phyloP scores from a whole-genome alignment of 2,113 vertebrate genomes.

The Clarias gariepinus region DNA sequence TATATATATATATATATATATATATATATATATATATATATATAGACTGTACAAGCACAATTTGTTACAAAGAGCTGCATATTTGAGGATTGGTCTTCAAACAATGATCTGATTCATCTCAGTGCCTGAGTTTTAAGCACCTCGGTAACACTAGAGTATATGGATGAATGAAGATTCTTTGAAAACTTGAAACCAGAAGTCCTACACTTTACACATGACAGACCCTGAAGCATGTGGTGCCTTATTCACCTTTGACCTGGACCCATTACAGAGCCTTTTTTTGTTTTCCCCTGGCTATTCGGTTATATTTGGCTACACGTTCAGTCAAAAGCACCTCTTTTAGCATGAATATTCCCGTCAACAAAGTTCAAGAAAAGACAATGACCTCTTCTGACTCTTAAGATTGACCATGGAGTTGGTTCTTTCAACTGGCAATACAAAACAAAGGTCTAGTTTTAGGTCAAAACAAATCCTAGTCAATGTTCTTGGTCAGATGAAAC shows the following conservation, averaged over 20 bases:
- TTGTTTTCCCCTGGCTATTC: conserved; percentile 28
- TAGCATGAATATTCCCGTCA: conserved; percentile 27
- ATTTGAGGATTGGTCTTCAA: background rate
- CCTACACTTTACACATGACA: conserved; percentile 41
- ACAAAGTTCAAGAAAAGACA: conserved; percentile 25
- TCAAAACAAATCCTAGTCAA: too few relatives aligned
- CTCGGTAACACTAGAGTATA: conserved; percentile 34
- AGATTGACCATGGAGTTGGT: conserved; percentile 9
- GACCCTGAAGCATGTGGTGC: conserved; percentile 41
- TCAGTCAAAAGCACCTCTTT: conserved; percentile 22
- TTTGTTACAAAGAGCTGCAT: background rate
- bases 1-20: too few relatives aligned
- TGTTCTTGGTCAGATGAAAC: too few relatives aligned
- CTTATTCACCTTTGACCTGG: conserved; percentile 44
- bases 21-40: background rate
- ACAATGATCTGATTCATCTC: conserved; percentile 4
- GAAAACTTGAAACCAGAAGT: conserved; percentile 35
- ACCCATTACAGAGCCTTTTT: conserved; percentile 21
- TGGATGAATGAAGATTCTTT: conserved; percentile 30
- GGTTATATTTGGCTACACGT: conserved; percentile 27
- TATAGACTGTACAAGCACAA: background rate
- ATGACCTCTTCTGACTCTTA: conserved; percentile 22
- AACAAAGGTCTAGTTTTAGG: background rate
- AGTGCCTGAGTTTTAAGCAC: background rate
- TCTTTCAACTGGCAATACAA: background rate